phyloP scores from a whole-genome alignment of 2,797 vertebrate species.

The Anisognathus igniventris region DNA sequence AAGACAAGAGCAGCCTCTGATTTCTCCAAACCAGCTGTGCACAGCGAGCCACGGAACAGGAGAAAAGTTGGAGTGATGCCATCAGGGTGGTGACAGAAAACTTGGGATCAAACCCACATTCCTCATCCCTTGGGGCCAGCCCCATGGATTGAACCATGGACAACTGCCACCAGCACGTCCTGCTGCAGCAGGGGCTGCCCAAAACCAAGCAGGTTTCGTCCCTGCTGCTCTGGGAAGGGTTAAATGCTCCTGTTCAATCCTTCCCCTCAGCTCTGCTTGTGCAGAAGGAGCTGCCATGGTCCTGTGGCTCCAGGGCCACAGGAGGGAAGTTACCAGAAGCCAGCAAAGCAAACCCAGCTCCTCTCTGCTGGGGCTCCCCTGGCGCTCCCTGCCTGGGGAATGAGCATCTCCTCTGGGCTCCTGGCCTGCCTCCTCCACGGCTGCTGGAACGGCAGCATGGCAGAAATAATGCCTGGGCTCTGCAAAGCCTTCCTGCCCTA shows the following conservation, averaged over 20 bases:
- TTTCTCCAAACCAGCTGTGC: neutral
- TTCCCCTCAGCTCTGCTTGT: neutral
- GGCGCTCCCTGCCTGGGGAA: neutral
- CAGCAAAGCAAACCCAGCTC: slow-evolving; percentile 10
- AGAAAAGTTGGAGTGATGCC: neutral
- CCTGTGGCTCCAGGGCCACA: slow-evolving; percentile 50
- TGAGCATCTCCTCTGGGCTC: slow-evolving; percentile 20
- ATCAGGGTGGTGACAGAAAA: neutral
- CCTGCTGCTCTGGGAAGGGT: neutral
- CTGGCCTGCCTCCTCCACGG: neutral
- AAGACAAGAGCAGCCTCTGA: neutral
- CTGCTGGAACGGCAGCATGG: neutral
- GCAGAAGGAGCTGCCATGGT: slow-evolving; percentile 61
- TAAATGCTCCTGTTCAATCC: neutral
- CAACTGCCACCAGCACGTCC: neutral
- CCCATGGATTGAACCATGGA: accelerated
- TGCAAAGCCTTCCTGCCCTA: neutral
- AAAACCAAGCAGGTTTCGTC: accelerated
- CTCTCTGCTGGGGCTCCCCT: slow-evolving; percentile 10
- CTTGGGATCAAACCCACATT: neutral
- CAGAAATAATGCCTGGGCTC: neutral
- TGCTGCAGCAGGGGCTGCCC: neutral
- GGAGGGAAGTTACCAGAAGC: slow-evolving; percentile 33
- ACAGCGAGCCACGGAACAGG: accelerated
- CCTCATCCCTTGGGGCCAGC: neutral